Evolutionary conservation across 2,797 vertebrate genomes (phyloP), one percentile per base, ranked within the genome.

Genomic region (Peromyscus nudipes): DNA sequence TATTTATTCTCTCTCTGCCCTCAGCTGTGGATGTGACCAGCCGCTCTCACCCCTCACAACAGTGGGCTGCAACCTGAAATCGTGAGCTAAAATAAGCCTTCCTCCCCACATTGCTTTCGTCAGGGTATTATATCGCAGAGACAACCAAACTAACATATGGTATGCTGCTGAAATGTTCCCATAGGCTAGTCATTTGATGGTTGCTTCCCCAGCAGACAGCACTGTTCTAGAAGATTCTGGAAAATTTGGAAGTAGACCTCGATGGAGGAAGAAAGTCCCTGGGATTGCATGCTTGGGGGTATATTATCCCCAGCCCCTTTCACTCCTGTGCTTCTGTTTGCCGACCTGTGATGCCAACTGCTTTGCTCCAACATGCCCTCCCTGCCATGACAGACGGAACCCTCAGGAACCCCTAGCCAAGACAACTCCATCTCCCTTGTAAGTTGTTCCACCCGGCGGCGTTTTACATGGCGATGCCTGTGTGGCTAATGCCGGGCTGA

Each of bases 141-240:
- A 16, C 12, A 52, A 46, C 43, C n/a, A 52, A 49, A 16, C 1
- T 0, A 17, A 34, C 0, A 12, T 6, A 13, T 23, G n/a, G n/a
- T 13, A 1, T 21, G 37, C 8, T 4, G 10, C 29, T 23, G 37
- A 25, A 62, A 62, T 11, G 19, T 1, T 21, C 29, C 71, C 71
- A 25, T 13, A 21, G 69, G 16, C 86, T 43, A 4, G 16, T 12
- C 1, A 3, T 57, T 31, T 88, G 49, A 46, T 10, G n/a, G 23
- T 27, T 19, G 52, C 17, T 60, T 75, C n/a, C 25, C 52, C n/a
- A 43, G 69, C 11, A 34, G 67, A 21, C 0, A 2, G 49, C 17
- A 7, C 71, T 64, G 73, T 46, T 34, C 46, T 46, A 31, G 71
- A 34, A 46, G 71, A 55, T 46, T 46, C 87, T n/a, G 19, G 19